A percentile compares a stretch with the other conserved stretches of the same genome.
Evolutionary conservation across 1,140 invertebrate species (phyloP).

Genomic region (Drosophila pseudoananassae): DNA sequence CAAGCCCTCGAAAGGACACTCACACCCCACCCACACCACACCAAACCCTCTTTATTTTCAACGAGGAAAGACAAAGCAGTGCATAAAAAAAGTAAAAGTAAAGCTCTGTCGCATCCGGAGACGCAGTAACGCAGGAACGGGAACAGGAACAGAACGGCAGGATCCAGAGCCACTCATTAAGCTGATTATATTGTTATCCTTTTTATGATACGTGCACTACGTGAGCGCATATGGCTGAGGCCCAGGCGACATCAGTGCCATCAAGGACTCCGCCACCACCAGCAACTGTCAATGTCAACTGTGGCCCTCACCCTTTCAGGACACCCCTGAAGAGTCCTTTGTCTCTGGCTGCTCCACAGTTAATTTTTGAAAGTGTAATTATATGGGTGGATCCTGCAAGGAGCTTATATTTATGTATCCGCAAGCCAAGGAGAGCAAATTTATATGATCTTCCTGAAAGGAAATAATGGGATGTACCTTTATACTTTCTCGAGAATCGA

Average conservation of each 20-base stretch:
- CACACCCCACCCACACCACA: not conserved
- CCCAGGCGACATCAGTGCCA: slow-evolving; percentile 29
- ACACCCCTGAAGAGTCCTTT: slow-evolving; percentile 12
- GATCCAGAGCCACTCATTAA: slow-evolving; percentile 77
- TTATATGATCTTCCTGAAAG: slow-evolving; percentile 41
- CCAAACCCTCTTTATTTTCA: slow-evolving; percentile 10
- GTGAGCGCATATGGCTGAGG: slow-evolving; percentile 74
- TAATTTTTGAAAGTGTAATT: slow-evolving; percentile 77
- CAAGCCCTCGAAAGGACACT: not conserved
- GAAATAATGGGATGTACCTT: slow-evolving; percentile 1
- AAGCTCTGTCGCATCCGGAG: slow-evolving; percentile 74
- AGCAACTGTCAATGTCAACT: slow-evolving; percentile 46
- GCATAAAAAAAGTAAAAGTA: slow-evolving; percentile 77
- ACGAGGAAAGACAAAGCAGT: slow-evolving; percentile 72
- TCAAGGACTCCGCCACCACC: slow-evolving; percentile 28
- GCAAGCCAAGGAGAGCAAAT: slow-evolving; percentile 37
- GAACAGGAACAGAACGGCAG: slow-evolving; percentile 11
- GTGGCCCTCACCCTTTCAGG: slow-evolving; percentile 11
- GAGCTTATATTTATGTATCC: slow-evolving; percentile 68
- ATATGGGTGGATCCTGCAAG: slow-evolving; percentile 51
- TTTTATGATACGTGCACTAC: slow-evolving; percentile 84
- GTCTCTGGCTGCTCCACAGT: slow-evolving; percentile 47
- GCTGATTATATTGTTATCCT: slow-evolving; percentile 84
- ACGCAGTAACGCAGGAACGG: slow-evolving; percentile 5
- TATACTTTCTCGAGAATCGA: no score